Evolutionary conservation across 2,888 invertebrate genomes (phyloP).

Genomic region (Taphrorychus bicolor): DNA sequence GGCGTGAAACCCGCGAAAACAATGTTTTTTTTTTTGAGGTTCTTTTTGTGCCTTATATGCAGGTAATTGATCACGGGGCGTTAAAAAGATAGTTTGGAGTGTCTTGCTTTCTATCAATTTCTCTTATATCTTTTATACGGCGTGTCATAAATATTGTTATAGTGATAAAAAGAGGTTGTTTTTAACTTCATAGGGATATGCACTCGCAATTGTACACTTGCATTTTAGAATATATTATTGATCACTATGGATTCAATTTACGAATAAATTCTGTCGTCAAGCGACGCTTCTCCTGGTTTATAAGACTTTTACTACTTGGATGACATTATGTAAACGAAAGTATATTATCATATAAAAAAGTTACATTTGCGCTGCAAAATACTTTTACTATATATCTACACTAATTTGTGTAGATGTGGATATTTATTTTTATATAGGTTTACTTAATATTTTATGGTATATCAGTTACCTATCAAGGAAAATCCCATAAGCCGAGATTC

Average conservation of each 20-base stretch:
- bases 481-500: no score
- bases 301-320: background rate
- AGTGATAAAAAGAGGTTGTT: background rate
- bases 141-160: background rate
- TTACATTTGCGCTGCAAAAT: no score
- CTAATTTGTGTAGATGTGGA: no score
- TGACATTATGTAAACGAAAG: background rate
- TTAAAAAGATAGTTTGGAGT: background rate
- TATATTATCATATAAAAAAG: no score
- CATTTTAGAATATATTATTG: background rate
- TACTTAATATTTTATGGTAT: no score
- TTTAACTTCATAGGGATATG: background rate
- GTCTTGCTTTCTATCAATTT: constrained; percentile 1
- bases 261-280: background rate
- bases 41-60: background rate
- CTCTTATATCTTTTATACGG: background rate
- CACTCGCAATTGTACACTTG: background rate
- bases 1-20: background rate
- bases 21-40: background rate
- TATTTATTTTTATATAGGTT: no score
- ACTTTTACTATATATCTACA: no score
- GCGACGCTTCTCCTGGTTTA: background rate
- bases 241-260: background rate
- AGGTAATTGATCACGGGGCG: background rate
- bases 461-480: no score